phyloP scores from a whole-genome alignment of 1,140 invertebrate species.

The Drosophila kurseongensis region DNA sequence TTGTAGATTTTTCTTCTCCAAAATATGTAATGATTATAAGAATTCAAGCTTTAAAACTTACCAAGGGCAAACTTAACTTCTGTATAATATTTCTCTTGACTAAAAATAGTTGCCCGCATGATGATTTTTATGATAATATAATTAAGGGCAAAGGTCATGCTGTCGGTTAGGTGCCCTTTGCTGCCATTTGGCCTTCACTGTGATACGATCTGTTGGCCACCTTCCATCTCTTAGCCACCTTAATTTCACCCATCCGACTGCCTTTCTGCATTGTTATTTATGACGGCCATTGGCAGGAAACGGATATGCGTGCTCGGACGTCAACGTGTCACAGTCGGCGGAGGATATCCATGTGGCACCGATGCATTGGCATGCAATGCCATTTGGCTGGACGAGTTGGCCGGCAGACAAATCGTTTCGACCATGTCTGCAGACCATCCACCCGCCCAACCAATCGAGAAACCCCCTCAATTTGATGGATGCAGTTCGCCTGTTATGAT shows the following conservation, averaged over 20 bases:
- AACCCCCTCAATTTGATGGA: slow-evolving; percentile 34
- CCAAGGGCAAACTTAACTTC: no score
- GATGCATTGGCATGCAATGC: slow-evolving; percentile 42
- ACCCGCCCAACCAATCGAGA: slow-evolving; percentile 9
- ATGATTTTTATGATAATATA: not conserved
- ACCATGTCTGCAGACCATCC: slow-evolving; percentile 11
- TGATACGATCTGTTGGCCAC: slow-evolving; percentile 31
- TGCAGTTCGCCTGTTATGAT: slow-evolving; percentile 49
- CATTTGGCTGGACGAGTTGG: slow-evolving; percentile 43
- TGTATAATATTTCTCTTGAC: no score
- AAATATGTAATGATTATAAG: no score
- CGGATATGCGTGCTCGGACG: slow-evolving; percentile 65
- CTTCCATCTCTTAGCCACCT: slow-evolving; percentile 1
- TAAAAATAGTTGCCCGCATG: no score
- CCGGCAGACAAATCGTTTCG: slow-evolving; percentile 63
- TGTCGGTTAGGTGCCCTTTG: slow-evolving; percentile 12
- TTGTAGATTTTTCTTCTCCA: no score
- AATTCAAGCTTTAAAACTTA: no score
- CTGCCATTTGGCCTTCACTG: slow-evolving; percentile 30
- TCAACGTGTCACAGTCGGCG: slow-evolving; percentile 52
- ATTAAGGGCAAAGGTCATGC: slow-evolving; percentile 1
- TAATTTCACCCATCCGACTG: slow-evolving; percentile 8
- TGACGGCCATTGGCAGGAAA: slow-evolving; percentile 65
- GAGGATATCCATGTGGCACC: slow-evolving; percentile 19
- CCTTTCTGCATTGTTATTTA: slow-evolving; percentile 65